A percentile compares a stretch with the other conserved stretches of the same genome.
Conservation (phyloP, 2,888 invertebrate species). For the Netelia melanura region DNA sequence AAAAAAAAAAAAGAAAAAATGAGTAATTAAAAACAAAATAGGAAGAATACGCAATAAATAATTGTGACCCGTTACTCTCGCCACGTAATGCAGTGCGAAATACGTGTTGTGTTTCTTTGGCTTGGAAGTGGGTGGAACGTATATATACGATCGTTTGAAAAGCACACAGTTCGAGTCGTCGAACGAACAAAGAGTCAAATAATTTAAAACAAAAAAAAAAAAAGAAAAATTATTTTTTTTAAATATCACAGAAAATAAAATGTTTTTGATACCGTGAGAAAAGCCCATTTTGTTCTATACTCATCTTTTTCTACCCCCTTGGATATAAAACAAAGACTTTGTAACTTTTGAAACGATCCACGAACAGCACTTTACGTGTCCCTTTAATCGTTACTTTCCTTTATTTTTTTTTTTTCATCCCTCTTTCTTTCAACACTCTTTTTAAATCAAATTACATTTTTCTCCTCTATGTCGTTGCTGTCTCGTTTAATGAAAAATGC, state of each 20-base stretch:
- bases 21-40: neutral
- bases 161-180: conserved; percentile 35
- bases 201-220: conserved; percentile 6
- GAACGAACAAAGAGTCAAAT: neutral
- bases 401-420: conserved; percentile 10
- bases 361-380: conserved; percentile 28
- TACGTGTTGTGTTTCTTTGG: conserved; percentile 38
- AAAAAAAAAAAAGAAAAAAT: conserved; percentile 26
- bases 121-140: conserved; percentile 4
- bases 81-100: conserved; percentile 66
- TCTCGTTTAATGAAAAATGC: conserved; percentile 78
- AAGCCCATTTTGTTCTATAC: neutral
- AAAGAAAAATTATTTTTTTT: neutral
- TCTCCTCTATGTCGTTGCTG: conserved; percentile 27
- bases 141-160: conserved; percentile 35
- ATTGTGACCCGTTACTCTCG: conserved; percentile 58
- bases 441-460: conserved; percentile 67
- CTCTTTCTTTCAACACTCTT: conserved; percentile 26
- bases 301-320: neutral
- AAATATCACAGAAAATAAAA: too few species aligned
- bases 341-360: conserved; percentile 50
- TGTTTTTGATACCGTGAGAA: neutral
- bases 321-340: neutral
- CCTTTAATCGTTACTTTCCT: conserved; percentile 6
- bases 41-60: conserved; percentile 52